phyloP scores from a whole-genome alignment of 2,888 invertebrate species.

The Bimastos eiseni region DNA sequence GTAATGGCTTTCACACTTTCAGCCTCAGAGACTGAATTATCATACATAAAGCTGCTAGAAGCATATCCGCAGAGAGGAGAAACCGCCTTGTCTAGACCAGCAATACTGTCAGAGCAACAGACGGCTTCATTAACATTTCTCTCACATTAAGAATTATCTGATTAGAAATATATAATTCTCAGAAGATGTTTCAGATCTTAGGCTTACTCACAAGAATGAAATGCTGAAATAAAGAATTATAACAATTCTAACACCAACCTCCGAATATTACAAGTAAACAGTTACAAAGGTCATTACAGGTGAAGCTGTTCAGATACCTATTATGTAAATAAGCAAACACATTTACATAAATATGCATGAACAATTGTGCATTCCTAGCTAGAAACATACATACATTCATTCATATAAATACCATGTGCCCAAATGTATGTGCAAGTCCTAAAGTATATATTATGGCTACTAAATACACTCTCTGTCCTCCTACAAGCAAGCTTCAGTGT shows the following conservation, averaged over 20 bases:
- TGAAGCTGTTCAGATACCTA: neutral
- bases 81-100: neutral
- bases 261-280: neutral
- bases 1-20: slow-evolving; percentile 5
- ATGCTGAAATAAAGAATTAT: neutral
- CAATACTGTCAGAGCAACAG: neutral
- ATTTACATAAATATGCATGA: neutral
- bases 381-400: neutral
- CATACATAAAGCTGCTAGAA: neutral
- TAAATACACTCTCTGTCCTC: neutral
- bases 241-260: neutral
- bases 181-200: neutral
- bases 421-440: neutral
- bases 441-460: neutral
- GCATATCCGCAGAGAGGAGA: neutral
- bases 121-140: neutral
- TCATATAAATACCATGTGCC: neutral
- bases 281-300: neutral
- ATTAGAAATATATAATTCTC: neutral
- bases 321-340: neutral
- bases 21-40: neutral
- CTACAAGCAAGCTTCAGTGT: neutral
- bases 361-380: neutral
- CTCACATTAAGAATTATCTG: neutral
- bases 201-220: neutral